Base-by-base conservation (phyloP, 2,888 invertebrate species). In the Heliconius erato region DNA sequence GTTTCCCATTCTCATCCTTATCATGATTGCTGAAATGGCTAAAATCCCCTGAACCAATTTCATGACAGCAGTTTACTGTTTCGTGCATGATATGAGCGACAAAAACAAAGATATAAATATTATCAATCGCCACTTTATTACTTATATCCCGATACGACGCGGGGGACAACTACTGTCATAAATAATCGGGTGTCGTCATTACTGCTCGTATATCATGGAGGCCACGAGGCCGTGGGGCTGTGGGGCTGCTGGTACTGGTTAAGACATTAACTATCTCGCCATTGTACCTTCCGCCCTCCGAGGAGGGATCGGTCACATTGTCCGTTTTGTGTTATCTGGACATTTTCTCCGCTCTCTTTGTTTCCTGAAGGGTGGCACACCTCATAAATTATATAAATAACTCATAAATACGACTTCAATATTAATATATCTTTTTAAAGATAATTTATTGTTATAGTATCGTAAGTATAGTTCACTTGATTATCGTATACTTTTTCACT, bases 81-180 rank as follows among this genome's bases (percentile, higher is more conserved):
- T 59, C 74, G 59, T 54, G 74, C 67, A 44, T 54, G 79, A 32
- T 74, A 80, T 74, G 79, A 82, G 81, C 81, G 80, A 83, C 84
- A 84, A 87, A 87, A 86, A 86, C 86, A 86, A 86, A 87, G 82
- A 84, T 86, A 87, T 87, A 86, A 86, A 87, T 87, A 88, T 86
- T 85, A 86, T 85, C 84, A 84, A 87, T 87, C 85, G 85, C 79
- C 85, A 82, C 81, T 84, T 84, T 86, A 87, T 87, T 84, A 84
- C 80, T 32, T 85, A 81, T 84, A 83, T 85, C 81, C 82, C 82
- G 85, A 82, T 83, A 79, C 35, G 14, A 5, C n/a, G 74, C 32
- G 82, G 85, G 86, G 88, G 86, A 86, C 84, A 80, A 86, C 84
- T 84, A 87, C 87, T 83, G 69, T 83, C 79, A 85, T 89, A 88